Percentiles rank a stretch among this genome's conserved stretches.
Conservation (phyloP, 2,113 vertebrate species). For the Pseudorhombus dupliciocellatus region DNA sequence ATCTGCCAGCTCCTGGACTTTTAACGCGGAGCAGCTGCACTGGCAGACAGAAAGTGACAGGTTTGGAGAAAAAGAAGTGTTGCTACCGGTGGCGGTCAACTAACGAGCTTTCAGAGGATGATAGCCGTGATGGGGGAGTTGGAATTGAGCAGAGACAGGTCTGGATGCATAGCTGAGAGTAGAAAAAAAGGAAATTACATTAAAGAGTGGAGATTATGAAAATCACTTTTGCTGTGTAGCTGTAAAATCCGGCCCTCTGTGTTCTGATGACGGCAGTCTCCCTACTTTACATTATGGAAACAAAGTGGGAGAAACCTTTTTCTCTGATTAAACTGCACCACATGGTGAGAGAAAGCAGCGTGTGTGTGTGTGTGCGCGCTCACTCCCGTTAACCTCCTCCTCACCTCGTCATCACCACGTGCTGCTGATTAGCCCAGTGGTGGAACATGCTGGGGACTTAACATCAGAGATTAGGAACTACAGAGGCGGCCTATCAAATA, state of each 20-base stretch:
- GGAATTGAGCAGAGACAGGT: neutral
- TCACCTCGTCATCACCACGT: constrained; percentile 28
- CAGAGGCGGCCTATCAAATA: constrained; percentile 31
- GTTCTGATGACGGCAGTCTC: neutral
- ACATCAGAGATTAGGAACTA: constrained; percentile 22
- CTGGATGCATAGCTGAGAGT: too few species aligned
- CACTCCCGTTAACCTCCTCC: constrained; percentile 15
- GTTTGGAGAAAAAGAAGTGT: constrained; percentile 29
- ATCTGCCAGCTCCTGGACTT: constrained; percentile 38
- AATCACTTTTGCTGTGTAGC: neutral
- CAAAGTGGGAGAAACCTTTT: neutral
- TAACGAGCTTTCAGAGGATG: neutral
- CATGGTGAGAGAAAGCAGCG: neutral
- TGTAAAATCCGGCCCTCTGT: constrained; percentile 10
- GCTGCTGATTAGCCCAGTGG: constrained; percentile 33
- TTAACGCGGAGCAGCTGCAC: constrained; percentile 59
- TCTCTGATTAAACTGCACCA: neutral
- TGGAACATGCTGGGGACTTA: constrained; percentile 32
- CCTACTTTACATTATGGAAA: neutral
- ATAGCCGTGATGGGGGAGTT: neutral
- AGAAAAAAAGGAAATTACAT: too few species aligned
- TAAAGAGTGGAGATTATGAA: too few species aligned
- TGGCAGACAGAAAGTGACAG: constrained; percentile 43
- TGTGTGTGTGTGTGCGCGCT: neutral
- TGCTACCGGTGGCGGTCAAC: constrained; percentile 32